Conservation (phyloP, 1,140 invertebrate genomes). For the Diorhabda elongata region DNA sequence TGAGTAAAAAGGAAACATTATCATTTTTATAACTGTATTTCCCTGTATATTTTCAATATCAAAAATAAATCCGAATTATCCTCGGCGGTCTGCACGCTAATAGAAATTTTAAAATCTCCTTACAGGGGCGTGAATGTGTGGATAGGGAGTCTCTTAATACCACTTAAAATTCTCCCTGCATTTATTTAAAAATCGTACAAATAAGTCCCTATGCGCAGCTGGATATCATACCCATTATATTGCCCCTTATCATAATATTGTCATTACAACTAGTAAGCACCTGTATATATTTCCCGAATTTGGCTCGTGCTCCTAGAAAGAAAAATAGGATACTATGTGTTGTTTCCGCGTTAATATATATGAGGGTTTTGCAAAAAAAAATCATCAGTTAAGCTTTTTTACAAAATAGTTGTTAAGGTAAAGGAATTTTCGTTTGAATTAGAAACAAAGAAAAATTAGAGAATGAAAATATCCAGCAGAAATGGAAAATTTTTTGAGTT, state of each 20-base stretch:
- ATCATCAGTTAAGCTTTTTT: neutral
- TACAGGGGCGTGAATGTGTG: constrained; percentile 23
- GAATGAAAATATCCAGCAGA: no score
- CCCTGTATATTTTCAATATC: neutral
- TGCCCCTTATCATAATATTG: constrained; percentile 25
- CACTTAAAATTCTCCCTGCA: constrained; percentile 20
- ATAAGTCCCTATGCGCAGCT: constrained; percentile 26
- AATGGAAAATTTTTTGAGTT: no score
- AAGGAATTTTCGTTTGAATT: neutral
- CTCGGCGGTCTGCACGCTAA: constrained; percentile 14
- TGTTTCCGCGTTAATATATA: neutral
- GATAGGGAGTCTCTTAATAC: constrained; percentile 19
- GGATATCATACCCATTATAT: constrained; percentile 29
- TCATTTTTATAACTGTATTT: neutral
- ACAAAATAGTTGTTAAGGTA: neutral
- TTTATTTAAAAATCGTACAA: constrained; percentile 30
- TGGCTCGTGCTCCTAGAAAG: neutral
- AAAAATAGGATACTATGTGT: neutral
- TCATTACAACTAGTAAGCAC: constrained; percentile 13
- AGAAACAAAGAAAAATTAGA: neutral
- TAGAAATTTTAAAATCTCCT: constrained; percentile 26
- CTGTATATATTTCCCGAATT: constrained; percentile 12
- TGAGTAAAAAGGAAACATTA: no score
- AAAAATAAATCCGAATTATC: constrained; percentile 20
- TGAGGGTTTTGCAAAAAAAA: neutral